Conservation (phyloP, 53 echinoderm and acorn worm species). For the Astropecten irregularis region DNA sequence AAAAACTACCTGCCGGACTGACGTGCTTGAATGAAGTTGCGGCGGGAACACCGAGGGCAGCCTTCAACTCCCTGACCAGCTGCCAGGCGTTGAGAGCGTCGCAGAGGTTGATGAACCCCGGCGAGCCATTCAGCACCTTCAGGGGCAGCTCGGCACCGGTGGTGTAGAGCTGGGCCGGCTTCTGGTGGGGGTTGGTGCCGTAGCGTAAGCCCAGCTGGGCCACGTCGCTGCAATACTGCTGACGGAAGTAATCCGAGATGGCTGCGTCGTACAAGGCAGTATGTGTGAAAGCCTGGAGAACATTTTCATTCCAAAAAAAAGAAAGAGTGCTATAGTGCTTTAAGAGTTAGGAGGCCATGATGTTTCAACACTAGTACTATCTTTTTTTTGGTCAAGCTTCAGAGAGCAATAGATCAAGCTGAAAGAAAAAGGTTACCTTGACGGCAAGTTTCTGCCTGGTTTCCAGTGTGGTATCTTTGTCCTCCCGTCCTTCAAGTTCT, state of each 20-base stretch:
- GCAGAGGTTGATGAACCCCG: conserved; percentile 95
- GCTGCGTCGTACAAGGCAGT: conserved; percentile 89
- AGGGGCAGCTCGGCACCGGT: conserved; percentile 72
- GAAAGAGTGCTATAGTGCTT: not conserved
- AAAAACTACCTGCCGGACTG: conserved; percentile 87
- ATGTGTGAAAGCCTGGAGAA: conserved; percentile 84
- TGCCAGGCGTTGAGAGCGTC: conserved; percentile 94
- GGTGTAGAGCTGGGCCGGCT: conserved; percentile 92
- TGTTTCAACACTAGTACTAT: not conserved
- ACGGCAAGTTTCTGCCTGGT: conserved; percentile 82
- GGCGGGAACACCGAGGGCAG: conserved; percentile 78
- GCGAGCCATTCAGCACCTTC: conserved; percentile 89
- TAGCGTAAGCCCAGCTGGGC: conserved; percentile 85
- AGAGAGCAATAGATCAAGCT: no score
- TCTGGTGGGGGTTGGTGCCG: conserved; percentile 98
- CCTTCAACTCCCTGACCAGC: conserved; percentile 86
- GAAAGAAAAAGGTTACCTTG: conserved; percentile 74
- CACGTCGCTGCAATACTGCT: conserved; percentile 79
- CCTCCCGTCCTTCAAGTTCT: conserved; percentile 78
- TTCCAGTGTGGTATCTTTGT: conserved; percentile 75
- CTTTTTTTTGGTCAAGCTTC: no score
- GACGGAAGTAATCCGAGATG: conserved; percentile 92
- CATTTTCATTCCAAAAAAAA: not conserved
- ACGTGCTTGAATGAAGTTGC: conserved; percentile 97
- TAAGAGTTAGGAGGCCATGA: not conserved